A percentile compares a stretch with the other conserved stretches of the same genome.
These are phyloP conservation scores for Plecturocebus donacophilus DNA, from an alignment of 2,113 vertebrate genomes.

Conservation along the genomic window DNA sequence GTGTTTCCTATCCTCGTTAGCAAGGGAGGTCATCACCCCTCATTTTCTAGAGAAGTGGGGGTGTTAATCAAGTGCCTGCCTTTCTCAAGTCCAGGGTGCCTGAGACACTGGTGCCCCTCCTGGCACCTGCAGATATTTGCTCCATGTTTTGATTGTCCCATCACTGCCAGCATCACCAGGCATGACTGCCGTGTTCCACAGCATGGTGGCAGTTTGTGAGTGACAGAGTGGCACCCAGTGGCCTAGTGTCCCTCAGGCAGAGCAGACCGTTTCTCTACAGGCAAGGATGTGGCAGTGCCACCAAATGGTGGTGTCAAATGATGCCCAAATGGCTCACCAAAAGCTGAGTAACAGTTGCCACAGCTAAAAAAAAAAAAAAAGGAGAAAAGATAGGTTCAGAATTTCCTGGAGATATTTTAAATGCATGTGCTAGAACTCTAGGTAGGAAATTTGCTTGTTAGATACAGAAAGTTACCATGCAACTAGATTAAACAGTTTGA, in stretches of 20 bases:
- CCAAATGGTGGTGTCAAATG: neutral
- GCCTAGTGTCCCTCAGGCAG: neutral
- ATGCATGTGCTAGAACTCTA: neutral
- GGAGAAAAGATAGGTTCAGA: too few relatives aligned
- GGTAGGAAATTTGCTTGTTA: neutral
- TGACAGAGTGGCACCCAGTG: too few relatives aligned
- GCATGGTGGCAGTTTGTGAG: neutral
- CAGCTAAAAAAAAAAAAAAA: neutral
- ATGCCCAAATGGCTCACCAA: neutral
- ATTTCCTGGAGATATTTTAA: neutral
- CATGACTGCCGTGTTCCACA: neutral
- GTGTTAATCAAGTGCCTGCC: accelerated
- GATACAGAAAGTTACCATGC: too few relatives aligned
- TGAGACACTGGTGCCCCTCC: neutral
- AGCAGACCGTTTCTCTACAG: too few relatives aligned
- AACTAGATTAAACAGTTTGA: neutral
- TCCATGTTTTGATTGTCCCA: neutral
- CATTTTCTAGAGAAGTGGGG: neutral
- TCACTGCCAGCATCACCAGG: neutral
- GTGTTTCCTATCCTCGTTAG: neutral
- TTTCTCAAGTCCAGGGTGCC: neutral
- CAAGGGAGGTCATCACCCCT: neutral
- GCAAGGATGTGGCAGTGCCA: neutral
- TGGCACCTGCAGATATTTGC: accelerated
- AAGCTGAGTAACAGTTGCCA: neutral